Percentiles rank a stretch among this genome's conserved stretches.
These are phyloP conservation scores for Archilochus colubris DNA, from an alignment of 2,113 vertebrate species.

Conservation along the genomic window DNA sequence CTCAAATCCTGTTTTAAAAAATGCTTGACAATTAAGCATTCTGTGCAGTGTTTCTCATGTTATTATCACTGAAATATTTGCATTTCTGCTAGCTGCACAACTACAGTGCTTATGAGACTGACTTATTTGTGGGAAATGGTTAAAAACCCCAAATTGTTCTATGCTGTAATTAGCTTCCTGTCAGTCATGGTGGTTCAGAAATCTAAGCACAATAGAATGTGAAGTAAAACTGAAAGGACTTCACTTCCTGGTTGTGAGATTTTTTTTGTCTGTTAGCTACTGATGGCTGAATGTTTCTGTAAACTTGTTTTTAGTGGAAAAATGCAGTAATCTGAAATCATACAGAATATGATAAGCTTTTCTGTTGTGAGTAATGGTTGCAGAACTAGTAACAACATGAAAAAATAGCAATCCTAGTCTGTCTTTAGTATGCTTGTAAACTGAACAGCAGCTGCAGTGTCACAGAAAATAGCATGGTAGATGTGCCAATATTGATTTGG, in stretches of 20 bases:
- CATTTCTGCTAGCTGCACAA: background rate
- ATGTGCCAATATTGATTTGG: background rate
- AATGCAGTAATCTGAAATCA: background rate
- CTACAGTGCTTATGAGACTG: fast-evolving
- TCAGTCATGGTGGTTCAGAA: background rate
- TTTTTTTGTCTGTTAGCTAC: background rate
- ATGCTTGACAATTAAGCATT: background rate
- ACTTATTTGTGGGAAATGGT: background rate
- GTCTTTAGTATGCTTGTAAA: background rate
- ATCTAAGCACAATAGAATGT: background rate
- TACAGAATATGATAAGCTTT: background rate
- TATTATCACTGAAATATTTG: background rate
- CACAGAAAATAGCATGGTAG: background rate
- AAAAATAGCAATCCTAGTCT: background rate
- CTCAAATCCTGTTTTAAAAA: background rate
- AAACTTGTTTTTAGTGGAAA: background rate
- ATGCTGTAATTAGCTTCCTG: background rate
- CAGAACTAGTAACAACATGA: background rate
- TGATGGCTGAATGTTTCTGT: background rate
- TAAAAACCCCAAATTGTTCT: background rate
- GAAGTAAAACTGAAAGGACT: background rate
- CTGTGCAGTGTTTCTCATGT: background rate
- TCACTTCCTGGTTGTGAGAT: background rate
- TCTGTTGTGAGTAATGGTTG: background rate
- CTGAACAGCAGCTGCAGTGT: too few species aligned